Evolutionary conservation across 2,888 invertebrate genomes (phyloP).

Genomic region (Octodonta nipae): DNA sequence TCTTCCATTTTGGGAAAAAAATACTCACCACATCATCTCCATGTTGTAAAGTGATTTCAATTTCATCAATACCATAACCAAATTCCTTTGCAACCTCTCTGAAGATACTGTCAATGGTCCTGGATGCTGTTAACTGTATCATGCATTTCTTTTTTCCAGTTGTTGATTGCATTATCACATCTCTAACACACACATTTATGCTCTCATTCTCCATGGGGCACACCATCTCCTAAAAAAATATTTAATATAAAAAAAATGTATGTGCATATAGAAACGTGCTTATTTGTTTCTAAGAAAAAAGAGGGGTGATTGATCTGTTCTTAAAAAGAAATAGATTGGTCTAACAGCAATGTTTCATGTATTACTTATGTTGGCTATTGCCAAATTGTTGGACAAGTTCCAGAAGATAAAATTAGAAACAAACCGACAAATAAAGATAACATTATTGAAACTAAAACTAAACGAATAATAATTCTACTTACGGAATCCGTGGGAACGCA

Average conservation of each 20-base stretch:
- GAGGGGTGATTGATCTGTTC: too few relatives aligned
- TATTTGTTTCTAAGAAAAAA: too few relatives aligned
- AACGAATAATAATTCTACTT: slow-evolving; percentile 18
- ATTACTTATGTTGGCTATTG: too few relatives aligned
- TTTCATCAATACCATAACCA: slow-evolving; percentile 30
- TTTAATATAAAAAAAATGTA: slow-evolving; percentile 10
- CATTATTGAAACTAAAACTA: slow-evolving; percentile 13
- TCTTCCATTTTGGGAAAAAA: too few relatives aligned
- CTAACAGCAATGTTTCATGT: too few relatives aligned
- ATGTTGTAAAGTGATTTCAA: slow-evolving; percentile 23
- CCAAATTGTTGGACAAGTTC: slow-evolving; percentile 19
- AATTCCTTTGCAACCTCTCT: slow-evolving; percentile 37
- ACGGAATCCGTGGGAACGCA: slow-evolving; percentile 25
- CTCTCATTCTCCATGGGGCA: background rate
- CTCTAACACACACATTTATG: background rate
- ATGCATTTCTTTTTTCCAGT: slow-evolving; percentile 20
- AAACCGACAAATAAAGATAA: slow-evolving; percentile 20
- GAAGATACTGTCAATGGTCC: slow-evolving; percentile 35
- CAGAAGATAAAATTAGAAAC: slow-evolving; percentile 30
- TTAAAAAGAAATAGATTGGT: too few relatives aligned
- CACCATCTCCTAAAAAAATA: slow-evolving; percentile 2
- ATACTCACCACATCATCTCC: slow-evolving; percentile 19
- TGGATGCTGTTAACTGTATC: slow-evolving; percentile 33
- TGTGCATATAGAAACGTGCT: too few relatives aligned
- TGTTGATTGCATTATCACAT: too few relatives aligned